Evolutionary conservation across 2,113 vertebrate genomes (phyloP).

Genomic region (Percina caprodes): DNA sequence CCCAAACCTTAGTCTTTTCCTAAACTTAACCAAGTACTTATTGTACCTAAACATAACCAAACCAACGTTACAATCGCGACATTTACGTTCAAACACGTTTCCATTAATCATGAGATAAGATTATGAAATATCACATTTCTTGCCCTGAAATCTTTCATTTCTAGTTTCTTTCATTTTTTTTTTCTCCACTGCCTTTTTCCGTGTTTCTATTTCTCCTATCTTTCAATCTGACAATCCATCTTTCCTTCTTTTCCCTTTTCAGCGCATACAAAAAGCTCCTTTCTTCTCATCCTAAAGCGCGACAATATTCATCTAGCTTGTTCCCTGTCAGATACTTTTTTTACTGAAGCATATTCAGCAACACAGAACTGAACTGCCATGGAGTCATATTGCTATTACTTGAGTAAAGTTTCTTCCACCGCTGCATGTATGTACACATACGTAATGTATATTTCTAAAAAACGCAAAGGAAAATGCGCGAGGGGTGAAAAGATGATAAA

Average conservation of each 20-base stretch:
- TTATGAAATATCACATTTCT: not conserved
- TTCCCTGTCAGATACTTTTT: not conserved
- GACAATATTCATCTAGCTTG: no score
- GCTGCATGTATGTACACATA: conserved; percentile 36
- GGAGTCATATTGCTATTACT: not conserved
- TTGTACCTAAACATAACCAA: no score
- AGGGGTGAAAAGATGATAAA: conserved; percentile 27
- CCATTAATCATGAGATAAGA: not conserved
- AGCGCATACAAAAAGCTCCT: not conserved
- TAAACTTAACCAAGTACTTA: no score
- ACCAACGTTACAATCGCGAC: no score
- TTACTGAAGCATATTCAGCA: no score
- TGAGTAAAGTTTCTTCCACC: conserved; percentile 6
- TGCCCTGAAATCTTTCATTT: not conserved
- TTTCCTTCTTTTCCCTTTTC: not conserved
- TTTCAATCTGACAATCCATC: not conserved
- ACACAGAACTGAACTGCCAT: no score
- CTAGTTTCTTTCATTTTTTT: not conserved
- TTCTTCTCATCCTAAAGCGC: not conserved
- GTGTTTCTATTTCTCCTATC: not conserved
- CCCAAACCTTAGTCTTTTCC: no score
- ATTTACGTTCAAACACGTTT: not conserved
- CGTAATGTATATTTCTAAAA: conserved; percentile 17
- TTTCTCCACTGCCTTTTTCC: no score
- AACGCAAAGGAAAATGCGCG: conserved; percentile 45